A percentile compares a stretch with the other conserved stretches of the same genome.
These are phyloP conservation scores for Megalops cyprinoides DNA, from an alignment of 2,797 vertebrate species.

Conservation along the genomic window DNA sequence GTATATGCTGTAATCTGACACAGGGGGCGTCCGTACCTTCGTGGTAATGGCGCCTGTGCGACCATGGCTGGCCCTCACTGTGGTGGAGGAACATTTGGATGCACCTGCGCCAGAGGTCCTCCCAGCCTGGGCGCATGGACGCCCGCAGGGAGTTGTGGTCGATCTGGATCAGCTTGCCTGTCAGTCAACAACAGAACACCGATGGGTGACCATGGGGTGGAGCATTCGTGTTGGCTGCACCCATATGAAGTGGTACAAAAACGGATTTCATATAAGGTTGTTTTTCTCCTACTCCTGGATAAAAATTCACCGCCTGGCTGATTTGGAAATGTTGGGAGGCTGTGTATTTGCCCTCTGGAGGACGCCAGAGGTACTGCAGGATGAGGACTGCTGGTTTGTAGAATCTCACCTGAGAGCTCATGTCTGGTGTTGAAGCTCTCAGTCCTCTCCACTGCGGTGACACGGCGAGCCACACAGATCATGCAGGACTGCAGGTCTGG, in stretches of 20 bases:
- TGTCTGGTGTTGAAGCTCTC: slow-evolving; percentile 96
- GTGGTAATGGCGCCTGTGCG: slow-evolving; percentile 93
- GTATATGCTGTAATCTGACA: background rate
- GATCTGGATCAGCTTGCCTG: slow-evolving; percentile 97
- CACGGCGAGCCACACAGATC: slow-evolving; percentile 95
- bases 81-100: slow-evolving; percentile 95
- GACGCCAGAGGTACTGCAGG: background rate
- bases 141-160: slow-evolving; percentile 87
- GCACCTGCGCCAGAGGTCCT: slow-evolving; percentile 93
- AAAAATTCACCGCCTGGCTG: too few species aligned
- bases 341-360: background rate
- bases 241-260: too few species aligned
- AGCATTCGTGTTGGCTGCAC: too few species aligned
- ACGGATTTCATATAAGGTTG: too few species aligned
- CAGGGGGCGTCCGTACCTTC: slow-evolving; percentile 76
- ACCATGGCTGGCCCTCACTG: slow-evolving; percentile 93
- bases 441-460: slow-evolving; percentile 85
- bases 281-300: too few species aligned
- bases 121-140: slow-evolving; percentile 96
- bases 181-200: slow-evolving; percentile 39
- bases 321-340: too few species aligned
- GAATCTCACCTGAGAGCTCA: slow-evolving; percentile 87
- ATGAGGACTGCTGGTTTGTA: background rate
- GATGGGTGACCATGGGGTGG: background rate
- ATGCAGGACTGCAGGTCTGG: slow-evolving; percentile 98